Evolutionary conservation across 2,888 invertebrate species (phyloP).

Genomic region (Nemotelus pantherinus): DNA sequence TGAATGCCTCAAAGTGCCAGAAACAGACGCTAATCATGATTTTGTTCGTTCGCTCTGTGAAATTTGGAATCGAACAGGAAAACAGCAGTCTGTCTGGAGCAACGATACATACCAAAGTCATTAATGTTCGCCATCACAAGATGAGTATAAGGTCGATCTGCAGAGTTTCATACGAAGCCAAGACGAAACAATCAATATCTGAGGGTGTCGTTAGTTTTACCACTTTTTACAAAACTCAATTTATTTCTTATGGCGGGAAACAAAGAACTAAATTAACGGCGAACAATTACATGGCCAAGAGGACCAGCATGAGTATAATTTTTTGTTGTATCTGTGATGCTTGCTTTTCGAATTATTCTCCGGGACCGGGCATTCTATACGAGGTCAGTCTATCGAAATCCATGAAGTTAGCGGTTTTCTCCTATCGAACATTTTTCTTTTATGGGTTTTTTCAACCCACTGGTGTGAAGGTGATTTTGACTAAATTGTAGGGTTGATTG

Average conservation of each 20-base stretch:
- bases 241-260: conserved; percentile 43
- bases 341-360: conserved; percentile 6
- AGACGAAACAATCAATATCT: conserved; percentile 37
- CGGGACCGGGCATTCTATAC: not conserved
- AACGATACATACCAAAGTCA: not conserved
- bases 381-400: conserved; percentile 9
- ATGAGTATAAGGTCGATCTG: not conserved
- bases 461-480: too few relatives aligned
- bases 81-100: not conserved
- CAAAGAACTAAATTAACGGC: conserved; percentile 46
- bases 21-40: conserved; percentile 27
- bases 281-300: conserved; percentile 43
- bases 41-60: not conserved
- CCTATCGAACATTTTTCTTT: not conserved
- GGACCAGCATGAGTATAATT: conserved; percentile 29
- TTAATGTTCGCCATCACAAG: conserved; percentile 7
- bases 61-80: conserved; percentile 24
- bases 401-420: not conserved
- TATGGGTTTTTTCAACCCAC: not conserved
- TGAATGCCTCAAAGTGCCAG: conserved; percentile 23
- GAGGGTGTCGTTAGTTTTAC: conserved; percentile 41
- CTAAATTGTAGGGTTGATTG: too few relatives aligned
- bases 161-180: not conserved
- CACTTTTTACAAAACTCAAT: conserved; percentile 44
- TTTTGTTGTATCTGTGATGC: conserved; percentile 10